These are phyloP conservation scores for Acanthurus tractus DNA, from an alignment of 2,797 vertebrate species.

Conservation along the genomic window DNA sequence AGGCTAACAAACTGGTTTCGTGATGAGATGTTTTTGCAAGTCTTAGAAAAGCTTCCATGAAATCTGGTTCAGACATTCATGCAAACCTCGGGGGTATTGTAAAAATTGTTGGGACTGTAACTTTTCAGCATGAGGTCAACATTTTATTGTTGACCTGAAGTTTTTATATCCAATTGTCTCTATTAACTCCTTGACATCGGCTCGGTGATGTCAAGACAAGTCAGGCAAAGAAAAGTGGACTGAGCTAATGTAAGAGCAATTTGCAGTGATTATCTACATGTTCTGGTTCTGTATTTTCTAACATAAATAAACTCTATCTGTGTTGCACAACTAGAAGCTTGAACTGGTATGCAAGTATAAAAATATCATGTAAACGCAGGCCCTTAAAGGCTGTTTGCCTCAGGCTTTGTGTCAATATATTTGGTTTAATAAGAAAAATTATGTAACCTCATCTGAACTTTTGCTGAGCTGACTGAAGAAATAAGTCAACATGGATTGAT, in stretches of 20 bases:
- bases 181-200: neutral
- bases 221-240: neutral
- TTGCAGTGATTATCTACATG: neutral
- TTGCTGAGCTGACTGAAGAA: constrained; percentile 47
- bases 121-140: neutral
- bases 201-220: neutral
- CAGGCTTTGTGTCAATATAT: constrained; percentile 27
- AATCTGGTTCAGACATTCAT: too few relatives aligned
- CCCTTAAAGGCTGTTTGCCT: constrained; percentile 10
- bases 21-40: neutral
- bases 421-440: constrained; percentile 37
- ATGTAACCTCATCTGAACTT: constrained; percentile 39
- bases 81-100: too few relatives aligned
- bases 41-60: neutral
- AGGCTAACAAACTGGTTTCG: neutral
- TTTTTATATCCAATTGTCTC: too few relatives aligned
- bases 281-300: constrained; percentile 2
- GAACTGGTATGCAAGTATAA: neutral
- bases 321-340: neutral
- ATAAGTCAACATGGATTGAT: constrained; percentile 56
- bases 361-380: constrained; percentile 20
- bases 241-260: neutral
- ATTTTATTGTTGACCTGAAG: neutral
- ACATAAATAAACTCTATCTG: neutral
- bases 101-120: too few relatives aligned